Evolutionary conservation across 2,113 vertebrate genomes (phyloP).

Genomic region (Lophochroa leadbeateri): DNA sequence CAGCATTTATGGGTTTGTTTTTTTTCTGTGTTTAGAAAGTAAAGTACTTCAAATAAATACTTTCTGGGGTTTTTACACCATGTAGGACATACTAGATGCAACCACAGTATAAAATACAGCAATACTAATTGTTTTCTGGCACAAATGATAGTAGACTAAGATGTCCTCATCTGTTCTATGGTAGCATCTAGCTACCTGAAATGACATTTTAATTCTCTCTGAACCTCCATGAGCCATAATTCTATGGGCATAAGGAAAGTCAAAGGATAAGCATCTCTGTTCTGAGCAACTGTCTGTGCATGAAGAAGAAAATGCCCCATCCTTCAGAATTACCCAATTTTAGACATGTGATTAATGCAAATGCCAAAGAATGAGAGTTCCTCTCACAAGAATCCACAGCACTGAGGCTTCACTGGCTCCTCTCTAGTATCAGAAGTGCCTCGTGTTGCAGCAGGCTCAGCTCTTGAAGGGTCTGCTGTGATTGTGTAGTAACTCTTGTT

Average conservation of each 20-base stretch:
- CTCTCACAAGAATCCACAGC: background rate
- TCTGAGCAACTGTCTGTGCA: background rate
- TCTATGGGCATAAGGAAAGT: background rate
- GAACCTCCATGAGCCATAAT: background rate
- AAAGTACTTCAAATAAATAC: background rate
- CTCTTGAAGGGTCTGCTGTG: fast-evolving
- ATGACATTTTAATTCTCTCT: background rate
- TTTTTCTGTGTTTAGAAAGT: background rate
- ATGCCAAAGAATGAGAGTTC: background rate
- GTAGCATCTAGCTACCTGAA: background rate
- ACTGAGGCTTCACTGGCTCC: background rate
- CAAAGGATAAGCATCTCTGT: background rate
- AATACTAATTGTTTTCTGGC: background rate
- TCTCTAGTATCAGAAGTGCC: background rate
- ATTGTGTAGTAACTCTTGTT: background rate
- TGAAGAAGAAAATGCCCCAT: background rate
- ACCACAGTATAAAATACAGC: background rate
- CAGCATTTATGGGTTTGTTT: background rate
- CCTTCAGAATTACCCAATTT: background rate
- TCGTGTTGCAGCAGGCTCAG: background rate
- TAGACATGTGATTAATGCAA: background rate
- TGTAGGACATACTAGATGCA: background rate
- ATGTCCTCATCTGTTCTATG: background rate
- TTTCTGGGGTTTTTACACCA: fast-evolving
- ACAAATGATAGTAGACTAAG: background rate